Base-by-base conservation (phyloP, 30 jellyfish, hydroid and myxozoan genomes). In the Aurelia sp. region DNA sequence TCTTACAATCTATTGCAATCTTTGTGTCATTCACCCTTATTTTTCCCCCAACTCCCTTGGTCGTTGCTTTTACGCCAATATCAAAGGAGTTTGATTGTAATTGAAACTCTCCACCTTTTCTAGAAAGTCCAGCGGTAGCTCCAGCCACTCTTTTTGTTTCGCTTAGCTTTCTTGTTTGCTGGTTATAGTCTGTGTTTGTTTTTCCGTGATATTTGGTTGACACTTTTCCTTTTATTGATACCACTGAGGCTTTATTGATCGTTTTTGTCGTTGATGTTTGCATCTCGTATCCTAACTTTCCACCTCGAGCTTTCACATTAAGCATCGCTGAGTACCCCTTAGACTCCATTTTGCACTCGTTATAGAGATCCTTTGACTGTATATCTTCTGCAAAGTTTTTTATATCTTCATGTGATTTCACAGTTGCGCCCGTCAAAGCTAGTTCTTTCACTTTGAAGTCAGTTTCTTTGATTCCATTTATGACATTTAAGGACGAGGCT, bases 31-130 rank as follows among this genome's bases (percentile, higher is more conserved):
- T 21, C 1, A 59, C 22, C 31, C 68, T 59, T 3, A 59, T 0
- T 10, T 59, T 59, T 59, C 68, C 68, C 27, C 68, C 68, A 59
- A 59, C 68, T 21, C 68, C 68, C 31, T 59, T 59, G 12, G 31
- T 18, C 13, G 31, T 21, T 17, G 68, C 68, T 59, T 59, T 59
- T 4, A 59, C 2, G 8, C 68, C 68, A 59, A 59, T 59, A 21
- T 59, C 68, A 59, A 59, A 59, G 24, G 24, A 17, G 13, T 59
- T 59, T 59, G 68, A 59, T 11, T 59, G 68, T 21, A 59, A 4
- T 59, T 59, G 68, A 59, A 59, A 59, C 31, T 59, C 68, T 17
- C 68, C 68, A 17, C 68, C 68, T 59, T 59, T 59, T 59, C 68
- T 59, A 8, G 68, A 59, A 18, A 59, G 9, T 59, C 68, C 68